Evolutionary conservation across 2,888 invertebrate species (phyloP).

Genomic region (Watsonalla cultraria): DNA sequence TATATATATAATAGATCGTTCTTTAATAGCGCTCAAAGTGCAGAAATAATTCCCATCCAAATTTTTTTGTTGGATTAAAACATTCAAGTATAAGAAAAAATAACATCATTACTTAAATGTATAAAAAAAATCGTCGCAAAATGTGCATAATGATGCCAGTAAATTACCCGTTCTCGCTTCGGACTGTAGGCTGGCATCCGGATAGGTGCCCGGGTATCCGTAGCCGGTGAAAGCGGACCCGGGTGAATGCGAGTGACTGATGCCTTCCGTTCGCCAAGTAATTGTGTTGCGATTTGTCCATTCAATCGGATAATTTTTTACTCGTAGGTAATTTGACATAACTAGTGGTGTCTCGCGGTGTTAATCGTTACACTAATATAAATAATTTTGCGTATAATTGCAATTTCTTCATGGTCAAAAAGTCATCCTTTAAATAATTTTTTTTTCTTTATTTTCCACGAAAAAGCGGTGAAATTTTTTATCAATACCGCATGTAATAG

Average conservation of each 20-base stretch:
- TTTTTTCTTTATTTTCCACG: too few species aligned
- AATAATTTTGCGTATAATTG: too few species aligned
- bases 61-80: too few species aligned
- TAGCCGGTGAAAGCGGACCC: slow-evolving; percentile 27
- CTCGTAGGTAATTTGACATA: background rate
- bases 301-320: slow-evolving; percentile 11
- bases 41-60: too few species aligned
- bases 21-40: too few species aligned
- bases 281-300: slow-evolving; percentile 45
- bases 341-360: too few species aligned
- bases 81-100: background rate
- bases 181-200: slow-evolving; percentile 23
- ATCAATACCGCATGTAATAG: too few species aligned
- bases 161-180: slow-evolving; percentile 32
- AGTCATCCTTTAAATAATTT: too few species aligned
- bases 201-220: slow-evolving; percentile 33
- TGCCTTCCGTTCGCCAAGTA: slow-evolving; percentile 39
- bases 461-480: too few species aligned
- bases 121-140: background rate
- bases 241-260: slow-evolving; percentile 41
- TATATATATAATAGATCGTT: too few species aligned
- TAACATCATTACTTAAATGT: background rate
- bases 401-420: too few species aligned
- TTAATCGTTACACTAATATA: too few species aligned
- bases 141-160: slow-evolving; percentile 26